Evolutionary conservation across 2,888 invertebrate genomes (phyloP).

Genomic region (Vesta saturnalis): DNA sequence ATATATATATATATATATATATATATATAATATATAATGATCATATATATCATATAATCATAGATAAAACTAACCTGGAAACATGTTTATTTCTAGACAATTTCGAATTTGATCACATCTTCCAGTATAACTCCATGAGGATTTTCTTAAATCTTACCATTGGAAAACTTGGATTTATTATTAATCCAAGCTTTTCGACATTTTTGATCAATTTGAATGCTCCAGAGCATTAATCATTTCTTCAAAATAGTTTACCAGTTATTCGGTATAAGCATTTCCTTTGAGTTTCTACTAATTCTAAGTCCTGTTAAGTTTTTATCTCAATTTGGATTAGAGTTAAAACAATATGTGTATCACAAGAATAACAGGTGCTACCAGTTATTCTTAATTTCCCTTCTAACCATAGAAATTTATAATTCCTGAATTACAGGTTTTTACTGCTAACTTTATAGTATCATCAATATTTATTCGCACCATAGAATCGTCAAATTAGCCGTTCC

Average conservation of each 20-base stretch:
- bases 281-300: neutral
- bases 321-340: neutral
- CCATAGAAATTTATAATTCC: neutral
- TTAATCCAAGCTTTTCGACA: conserved; percentile 3
- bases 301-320: neutral
- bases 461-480: conserved; percentile 6
- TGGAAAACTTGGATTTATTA: conserved; percentile 8
- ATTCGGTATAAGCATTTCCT: neutral
- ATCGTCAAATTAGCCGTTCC: neutral
- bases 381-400: neutral
- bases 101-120: neutral
- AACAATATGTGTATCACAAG: neutral
- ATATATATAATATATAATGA: too few species aligned
- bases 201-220: neutral
- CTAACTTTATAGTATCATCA: neutral
- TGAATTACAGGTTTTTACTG: neutral
- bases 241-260: neutral
- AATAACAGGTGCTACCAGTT: neutral
- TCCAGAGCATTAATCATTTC: neutral
- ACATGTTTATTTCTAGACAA: too few species aligned
- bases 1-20: too few species aligned
- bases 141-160: neutral
- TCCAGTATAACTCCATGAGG: conserved; percentile 1
- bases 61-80: too few species aligned
- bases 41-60: too few species aligned